Percentiles rank a stretch among this genome's conserved stretches.
These are phyloP conservation scores for Scomber scombrus DNA, from an alignment of 2,113 vertebrate genomes.

Conservation along the genomic window DNA sequence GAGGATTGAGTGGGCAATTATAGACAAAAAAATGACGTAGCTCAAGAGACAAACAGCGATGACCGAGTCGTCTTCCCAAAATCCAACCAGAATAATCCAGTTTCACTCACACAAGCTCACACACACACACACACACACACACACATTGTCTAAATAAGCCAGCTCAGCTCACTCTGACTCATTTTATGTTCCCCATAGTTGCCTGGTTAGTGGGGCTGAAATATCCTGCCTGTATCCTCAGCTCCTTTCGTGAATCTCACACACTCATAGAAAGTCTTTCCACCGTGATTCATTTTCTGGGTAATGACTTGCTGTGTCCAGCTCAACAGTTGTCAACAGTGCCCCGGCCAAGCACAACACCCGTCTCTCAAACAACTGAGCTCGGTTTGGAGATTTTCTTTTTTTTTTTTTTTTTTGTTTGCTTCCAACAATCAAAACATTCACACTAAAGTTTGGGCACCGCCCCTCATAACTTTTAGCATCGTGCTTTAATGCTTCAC, in stretches of 20 bases:
- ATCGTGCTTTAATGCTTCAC: neutral
- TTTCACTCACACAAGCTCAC: constrained; percentile 37
- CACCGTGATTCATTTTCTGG: constrained; percentile 76
- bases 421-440: constrained; percentile 51
- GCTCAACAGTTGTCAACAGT: constrained; percentile 74
- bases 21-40: constrained; percentile 51
- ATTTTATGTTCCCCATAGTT: constrained; percentile 74
- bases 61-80: constrained; percentile 72
- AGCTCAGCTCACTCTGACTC: constrained; percentile 77
- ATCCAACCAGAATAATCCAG: constrained; percentile 74
- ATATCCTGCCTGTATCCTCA: constrained; percentile 70
- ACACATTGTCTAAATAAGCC: constrained; percentile 77
- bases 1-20: constrained; percentile 48
- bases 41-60: constrained; percentile 65
- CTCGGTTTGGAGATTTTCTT: neutral
- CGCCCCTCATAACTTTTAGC: neutral
- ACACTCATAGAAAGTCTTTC: constrained; percentile 74
- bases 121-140: constrained; percentile 57
- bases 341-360: constrained; percentile 67
- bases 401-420: neutral
- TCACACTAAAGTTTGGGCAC: constrained; percentile 2
- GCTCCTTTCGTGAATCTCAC: constrained; percentile 64
- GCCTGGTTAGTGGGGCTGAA: constrained; percentile 71
- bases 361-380: constrained; percentile 52
- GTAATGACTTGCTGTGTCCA: constrained; percentile 63